A percentile compares a stretch with the other conserved stretches of the same genome.
Conservation (phyloP, 2,888 invertebrate species). For the Hoplodrina ambigua region DNA sequence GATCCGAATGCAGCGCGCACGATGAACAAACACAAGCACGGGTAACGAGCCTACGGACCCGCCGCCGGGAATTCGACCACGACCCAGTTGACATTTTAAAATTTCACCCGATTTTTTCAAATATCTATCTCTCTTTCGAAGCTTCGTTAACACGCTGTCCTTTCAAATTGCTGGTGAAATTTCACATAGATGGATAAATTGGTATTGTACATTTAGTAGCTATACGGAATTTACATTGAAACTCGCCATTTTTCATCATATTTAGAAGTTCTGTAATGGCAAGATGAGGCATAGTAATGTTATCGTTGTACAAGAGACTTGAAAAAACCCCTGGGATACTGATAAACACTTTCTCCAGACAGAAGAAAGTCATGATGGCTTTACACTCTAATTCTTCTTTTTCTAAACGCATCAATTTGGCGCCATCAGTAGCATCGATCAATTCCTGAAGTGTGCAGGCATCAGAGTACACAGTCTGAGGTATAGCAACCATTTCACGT, state of each 20-base stretch:
- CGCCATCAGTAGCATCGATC: too few relatives aligned
- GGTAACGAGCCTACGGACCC: conserved; percentile 67
- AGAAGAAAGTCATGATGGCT: too few relatives aligned
- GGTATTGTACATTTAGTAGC: background rate
- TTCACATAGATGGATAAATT: background rate
- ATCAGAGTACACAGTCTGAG: too few relatives aligned
- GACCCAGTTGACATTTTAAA: conserved; percentile 51
- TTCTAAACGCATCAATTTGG: too few relatives aligned
- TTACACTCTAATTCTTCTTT: too few relatives aligned
- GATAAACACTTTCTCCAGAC: too few relatives aligned
- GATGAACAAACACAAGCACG: conserved; percentile 71
- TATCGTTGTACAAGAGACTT: too few relatives aligned
- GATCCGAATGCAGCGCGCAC: conserved; percentile 30
- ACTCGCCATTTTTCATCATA: background rate
- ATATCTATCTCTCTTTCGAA: conserved; percentile 34
- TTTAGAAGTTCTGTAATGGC: background rate
- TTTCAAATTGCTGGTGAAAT: conserved; percentile 40
- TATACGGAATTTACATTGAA: too few relatives aligned
- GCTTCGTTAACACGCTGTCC: conserved; percentile 48
- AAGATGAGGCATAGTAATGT: too few relatives aligned
- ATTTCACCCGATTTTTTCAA: conserved; percentile 42
- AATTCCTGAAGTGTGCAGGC: too few relatives aligned
- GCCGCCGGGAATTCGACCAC: conserved; percentile 48
- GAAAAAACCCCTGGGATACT: too few relatives aligned
- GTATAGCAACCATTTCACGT: too few relatives aligned